phyloP scores from a whole-genome alignment of 2,113 vertebrate species.

The Thalassarche chlororhynchos region DNA sequence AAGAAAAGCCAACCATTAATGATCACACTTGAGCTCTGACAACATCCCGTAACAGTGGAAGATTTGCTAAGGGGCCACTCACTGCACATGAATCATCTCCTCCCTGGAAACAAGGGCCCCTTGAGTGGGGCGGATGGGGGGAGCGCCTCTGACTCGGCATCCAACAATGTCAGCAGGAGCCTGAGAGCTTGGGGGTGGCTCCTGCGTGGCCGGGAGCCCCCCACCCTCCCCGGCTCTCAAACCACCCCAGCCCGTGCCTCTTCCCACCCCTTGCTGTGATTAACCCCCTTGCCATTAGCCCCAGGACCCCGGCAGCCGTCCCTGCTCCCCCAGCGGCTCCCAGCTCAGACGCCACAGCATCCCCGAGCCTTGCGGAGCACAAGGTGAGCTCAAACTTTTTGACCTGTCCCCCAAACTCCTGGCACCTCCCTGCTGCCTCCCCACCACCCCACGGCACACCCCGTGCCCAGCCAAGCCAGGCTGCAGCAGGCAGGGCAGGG shows the following conservation, averaged over 20 bases:
- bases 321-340: background rate
- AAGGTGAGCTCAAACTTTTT: background rate
- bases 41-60: constrained; percentile 13
- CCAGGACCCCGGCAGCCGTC: background rate
- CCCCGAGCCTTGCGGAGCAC: fast-evolving
- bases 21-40: constrained; percentile 9
- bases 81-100: constrained; percentile 56
- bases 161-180: background rate
- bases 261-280: background rate
- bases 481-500: background rate
- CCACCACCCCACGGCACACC: background rate
- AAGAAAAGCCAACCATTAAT: constrained; percentile 14
- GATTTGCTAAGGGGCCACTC: constrained; percentile 47
- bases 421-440: background rate
- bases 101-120: constrained; percentile 55
- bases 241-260: background rate
- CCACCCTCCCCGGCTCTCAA: background rate
- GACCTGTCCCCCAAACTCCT: background rate
- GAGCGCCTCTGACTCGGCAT: background rate
- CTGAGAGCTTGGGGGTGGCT: background rate
- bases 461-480: background rate
- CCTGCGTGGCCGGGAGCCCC: background rate
- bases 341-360: fast-evolving
- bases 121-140: constrained; percentile 12
- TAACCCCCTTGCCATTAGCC: background rate